Base-by-base conservation (phyloP, 1,140 invertebrate genomes). In the Rhynchophorus ferrugineus region DNA sequence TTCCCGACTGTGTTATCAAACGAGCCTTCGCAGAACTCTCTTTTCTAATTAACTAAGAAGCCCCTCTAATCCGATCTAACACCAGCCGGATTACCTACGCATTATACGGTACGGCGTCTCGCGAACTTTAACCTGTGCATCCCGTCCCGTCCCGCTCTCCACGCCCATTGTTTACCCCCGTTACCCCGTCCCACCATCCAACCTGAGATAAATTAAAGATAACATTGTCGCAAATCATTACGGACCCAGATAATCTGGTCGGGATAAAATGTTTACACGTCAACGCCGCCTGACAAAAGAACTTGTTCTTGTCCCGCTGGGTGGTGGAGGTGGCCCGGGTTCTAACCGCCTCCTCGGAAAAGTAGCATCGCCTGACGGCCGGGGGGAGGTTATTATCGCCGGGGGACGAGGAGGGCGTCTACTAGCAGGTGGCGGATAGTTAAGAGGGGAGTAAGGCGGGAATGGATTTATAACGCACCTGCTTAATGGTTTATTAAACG, bases 171-270 rank as follows among this genome's bases (percentile, higher is more conserved):
- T n/a, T n/a, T n/a, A n/a, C n/a, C n/a, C n/a, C n/a, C n/a, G n/a
- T n/a, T n/a, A n/a, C n/a, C n/a, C n/a, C n/a, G n/a, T n/a, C n/a
- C n/a, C n/a, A n/a, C n/a, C n/a, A n/a, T n/a, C n/a, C n/a, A n/a
- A n/a, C n/a, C n/a, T n/a, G n/a, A n/a, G 34, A 3, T 36, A 36
- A 36, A 36, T 36, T 36, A 36, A 36, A 36, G 34, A 36, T 3
- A 36, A 36, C 34, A 36, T 11, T 36, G 34, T 36, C 34, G 34
- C 34, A 36, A 11, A 36, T 36, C 34, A 36, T 36, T 36, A 36
- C n/a, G 16, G 11, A 13, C 11, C 34, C 3, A 36, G 11, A 36
- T 36, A 36, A 36, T 11, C n/a, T n/a, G 3, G 3, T 14, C 34
- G 11, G 16, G 34, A 36, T 36, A 36, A 36, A 3, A 36, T 11